These are phyloP conservation scores for Malurus splendens DNA, from an alignment of 2,797 vertebrate species.

Conservation along the genomic window DNA sequence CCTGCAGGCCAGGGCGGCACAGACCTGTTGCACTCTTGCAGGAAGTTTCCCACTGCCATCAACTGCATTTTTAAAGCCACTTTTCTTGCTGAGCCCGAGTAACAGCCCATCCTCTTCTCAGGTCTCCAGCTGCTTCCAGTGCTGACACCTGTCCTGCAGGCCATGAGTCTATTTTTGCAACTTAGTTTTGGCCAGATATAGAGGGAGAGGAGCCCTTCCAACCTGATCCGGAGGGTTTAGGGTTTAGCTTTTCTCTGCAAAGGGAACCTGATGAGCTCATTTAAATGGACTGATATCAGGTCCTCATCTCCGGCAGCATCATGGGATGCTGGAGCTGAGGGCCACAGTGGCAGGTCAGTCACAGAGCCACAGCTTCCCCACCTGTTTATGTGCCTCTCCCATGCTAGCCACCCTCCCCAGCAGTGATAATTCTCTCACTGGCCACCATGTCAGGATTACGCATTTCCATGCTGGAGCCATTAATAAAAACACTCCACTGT, in stretches of 20 bases:
- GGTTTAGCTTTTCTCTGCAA: background rate
- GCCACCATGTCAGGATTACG: background rate
- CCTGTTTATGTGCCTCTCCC: background rate
- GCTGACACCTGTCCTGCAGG: rapidly evolving
- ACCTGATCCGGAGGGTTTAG: background rate
- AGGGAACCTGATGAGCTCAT: background rate
- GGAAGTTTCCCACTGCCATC: background rate
- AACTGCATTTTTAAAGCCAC: background rate
- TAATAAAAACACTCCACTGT: background rate
- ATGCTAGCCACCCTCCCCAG: rapidly evolving
- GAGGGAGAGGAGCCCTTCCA: background rate
- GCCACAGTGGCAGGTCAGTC: background rate
- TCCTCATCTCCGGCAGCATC: rapidly evolving
- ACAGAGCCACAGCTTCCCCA: rapidly evolving
- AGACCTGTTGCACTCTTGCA: background rate
- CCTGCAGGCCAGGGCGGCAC: rapidly evolving
- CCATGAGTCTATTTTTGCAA: background rate
- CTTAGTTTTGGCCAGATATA: background rate
- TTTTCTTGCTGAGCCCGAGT: background rate
- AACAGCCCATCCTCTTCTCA: background rate
- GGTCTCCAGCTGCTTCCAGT: background rate
- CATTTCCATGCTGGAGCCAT: background rate
- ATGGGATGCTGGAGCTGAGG: background rate
- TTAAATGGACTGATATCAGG: rapidly evolving
- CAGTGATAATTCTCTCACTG: background rate